Percentiles rank a stretch among this genome's conserved stretches.
These are phyloP conservation scores for Cerastis rubricosa DNA, from an alignment of 2,888 invertebrate genomes.

Conservation along the genomic window DNA sequence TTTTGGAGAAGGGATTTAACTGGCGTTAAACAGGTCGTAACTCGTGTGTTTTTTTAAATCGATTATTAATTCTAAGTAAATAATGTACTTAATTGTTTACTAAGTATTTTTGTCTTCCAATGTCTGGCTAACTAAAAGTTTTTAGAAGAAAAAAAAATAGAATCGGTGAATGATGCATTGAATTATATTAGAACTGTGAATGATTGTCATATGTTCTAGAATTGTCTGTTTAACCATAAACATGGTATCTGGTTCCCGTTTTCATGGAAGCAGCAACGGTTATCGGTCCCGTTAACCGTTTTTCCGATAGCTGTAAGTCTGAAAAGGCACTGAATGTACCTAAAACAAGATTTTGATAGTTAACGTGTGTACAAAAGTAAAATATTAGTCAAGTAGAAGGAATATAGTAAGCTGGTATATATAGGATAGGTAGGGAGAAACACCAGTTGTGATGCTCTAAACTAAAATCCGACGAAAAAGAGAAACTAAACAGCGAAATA, in stretches of 20 bases:
- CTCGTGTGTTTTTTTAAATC: not conserved
- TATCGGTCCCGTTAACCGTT: not conserved
- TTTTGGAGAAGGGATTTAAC: not conserved
- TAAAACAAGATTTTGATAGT: slow-evolving; percentile 44
- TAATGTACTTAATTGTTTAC: not conserved
- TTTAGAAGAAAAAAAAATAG: not conserved
- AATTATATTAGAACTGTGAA: not conserved
- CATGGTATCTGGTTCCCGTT: not conserved
- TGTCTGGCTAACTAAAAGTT: not conserved
- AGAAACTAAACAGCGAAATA: not conserved
- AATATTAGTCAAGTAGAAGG: slow-evolving; percentile 69
- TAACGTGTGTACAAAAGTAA: slow-evolving; percentile 76
- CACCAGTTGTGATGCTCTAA: slow-evolving; percentile 2
- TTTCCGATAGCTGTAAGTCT: not conserved
- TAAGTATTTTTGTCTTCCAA: not conserved
- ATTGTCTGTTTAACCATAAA: slow-evolving; percentile 4
- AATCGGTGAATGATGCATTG: not conserved
- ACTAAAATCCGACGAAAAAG: not conserved
- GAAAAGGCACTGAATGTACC: slow-evolving; percentile 47
- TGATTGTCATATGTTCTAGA: not conserved
- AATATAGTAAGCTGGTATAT: slow-evolving; percentile 61
- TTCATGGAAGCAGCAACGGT: not conserved
- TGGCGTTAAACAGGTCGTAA: not conserved
- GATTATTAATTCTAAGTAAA: not conserved
- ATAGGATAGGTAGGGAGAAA: slow-evolving; percentile 43